Base-by-base conservation (phyloP, 2,113 vertebrate species). In the Silurus asotus region DNA sequence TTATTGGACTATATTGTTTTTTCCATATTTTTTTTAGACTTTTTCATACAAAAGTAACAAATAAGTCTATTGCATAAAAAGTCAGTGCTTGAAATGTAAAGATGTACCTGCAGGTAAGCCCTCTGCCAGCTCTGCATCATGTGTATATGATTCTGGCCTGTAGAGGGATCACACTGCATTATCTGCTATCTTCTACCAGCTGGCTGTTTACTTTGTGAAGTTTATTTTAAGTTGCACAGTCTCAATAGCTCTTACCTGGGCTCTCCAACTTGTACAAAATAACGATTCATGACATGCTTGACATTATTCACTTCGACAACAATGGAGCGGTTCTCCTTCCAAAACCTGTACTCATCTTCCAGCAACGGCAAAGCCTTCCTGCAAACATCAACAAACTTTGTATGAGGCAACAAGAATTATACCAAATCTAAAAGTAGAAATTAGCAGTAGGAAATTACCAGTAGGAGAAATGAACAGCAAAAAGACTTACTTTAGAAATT, bases 61-160 rank as follows among this genome's bases (percentile, higher is more conserved):
- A 74, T 74, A 48, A 74, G 51, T 74, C 15, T 72, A 20, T 48
- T 9, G 37, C 37, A 20, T 72, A 72, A 48, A 19, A 4, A 49
- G 45, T 51, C 51, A 23, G 15, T 48, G 14, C 51, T 69, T 77
- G 28, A 51, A 51, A n/a, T 53, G 28, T 2, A 48, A 64, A 75
- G 69, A 25, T 51, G 23, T 92, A 96, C 96, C 95, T 89, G 89
- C 89, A 0, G 88, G 51, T 76, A 96, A 75, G 19, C 92, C 90
- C 75, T 90, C 88, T 6, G 94, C 96, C 87, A 96, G 83, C 70
- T 96, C 95, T 6, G 89, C 23, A 11, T 96, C 96, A 61, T 96
- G 95, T 53, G 93, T 94, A 88, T 96, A 96, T 45, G 96, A 95
- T 84, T 96, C 96, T 0, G 96, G 96, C 86, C 96, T 97, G 20